These are phyloP conservation scores for Diplolepis rosae DNA, from an alignment of 2,888 invertebrate genomes.

Conservation along the genomic window DNA sequence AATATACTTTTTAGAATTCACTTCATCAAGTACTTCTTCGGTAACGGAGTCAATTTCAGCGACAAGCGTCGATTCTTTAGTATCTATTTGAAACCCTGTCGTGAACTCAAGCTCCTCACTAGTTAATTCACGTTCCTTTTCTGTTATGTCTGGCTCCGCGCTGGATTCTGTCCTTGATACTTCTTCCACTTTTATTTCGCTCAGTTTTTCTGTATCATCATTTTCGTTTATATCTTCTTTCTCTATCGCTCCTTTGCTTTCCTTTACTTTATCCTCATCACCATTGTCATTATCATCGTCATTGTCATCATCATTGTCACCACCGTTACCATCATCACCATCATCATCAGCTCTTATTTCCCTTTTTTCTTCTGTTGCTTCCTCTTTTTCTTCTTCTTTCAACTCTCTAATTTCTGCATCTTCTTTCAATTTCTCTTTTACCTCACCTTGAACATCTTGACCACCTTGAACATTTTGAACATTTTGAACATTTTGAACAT, in stretches of 20 bases:
- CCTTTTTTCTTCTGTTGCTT: too few relatives aligned
- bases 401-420: too few relatives aligned
- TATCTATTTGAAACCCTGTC: constrained; percentile 36
- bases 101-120: constrained; percentile 33
- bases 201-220: not conserved
- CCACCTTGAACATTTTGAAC: too few relatives aligned
- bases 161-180: constrained; percentile 27
- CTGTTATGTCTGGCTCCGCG: constrained; percentile 37
- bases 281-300: constrained; percentile 41
- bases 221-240: constrained; percentile 35
- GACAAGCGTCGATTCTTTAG: constrained; percentile 33
- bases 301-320: too few relatives aligned
- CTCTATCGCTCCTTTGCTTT: constrained; percentile 39
- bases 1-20: constrained; percentile 33
- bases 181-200: not conserved
- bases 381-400: too few relatives aligned
- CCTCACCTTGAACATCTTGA: too few relatives aligned
- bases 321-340: too few relatives aligned
- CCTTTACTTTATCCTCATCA: constrained; percentile 28
- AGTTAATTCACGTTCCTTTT: constrained; percentile 40
- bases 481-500: too few relatives aligned
- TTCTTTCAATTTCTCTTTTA: too few relatives aligned
- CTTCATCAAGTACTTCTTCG: constrained; percentile 39
- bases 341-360: too few relatives aligned
- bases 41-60: not conserved